Conservation (phyloP, 2,888 invertebrate genomes). For the Harpalus rufipes region DNA sequence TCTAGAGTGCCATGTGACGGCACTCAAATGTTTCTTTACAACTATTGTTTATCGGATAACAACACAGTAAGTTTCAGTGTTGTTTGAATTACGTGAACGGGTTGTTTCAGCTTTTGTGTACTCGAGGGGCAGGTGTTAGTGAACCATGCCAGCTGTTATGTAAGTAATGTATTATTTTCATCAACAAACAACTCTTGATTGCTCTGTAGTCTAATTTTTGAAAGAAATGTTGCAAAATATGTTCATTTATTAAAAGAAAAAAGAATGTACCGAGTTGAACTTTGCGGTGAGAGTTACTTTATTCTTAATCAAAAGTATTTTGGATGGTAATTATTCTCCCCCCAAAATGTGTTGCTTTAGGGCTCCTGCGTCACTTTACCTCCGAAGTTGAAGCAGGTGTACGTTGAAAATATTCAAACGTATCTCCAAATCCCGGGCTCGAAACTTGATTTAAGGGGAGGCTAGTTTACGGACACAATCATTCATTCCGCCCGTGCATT, state of each 20-base stretch:
- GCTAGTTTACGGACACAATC: conserved; percentile 73
- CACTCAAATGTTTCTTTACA: conserved; percentile 55
- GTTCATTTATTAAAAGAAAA: no score
- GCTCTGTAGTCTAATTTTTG: background rate
- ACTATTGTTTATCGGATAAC: conserved; percentile 59
- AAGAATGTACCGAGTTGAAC: no score
- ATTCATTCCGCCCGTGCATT: conserved; percentile 70
- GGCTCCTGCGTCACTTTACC: conserved; percentile 44
- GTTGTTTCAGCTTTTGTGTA: conserved; percentile 15
- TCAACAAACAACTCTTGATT: conserved; percentile 22
- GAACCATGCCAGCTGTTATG: conserved; percentile 21
- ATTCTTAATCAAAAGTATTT: no score
- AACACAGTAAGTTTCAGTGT: background rate
- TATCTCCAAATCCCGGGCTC: conserved; percentile 73
- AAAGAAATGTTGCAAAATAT: background rate
- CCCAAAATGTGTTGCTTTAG: conserved; percentile 5
- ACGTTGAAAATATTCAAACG: conserved; percentile 74
- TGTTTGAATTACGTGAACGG: conserved; percentile 34
- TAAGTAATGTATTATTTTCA: conserved; percentile 24
- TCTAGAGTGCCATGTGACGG: conserved; percentile 40
- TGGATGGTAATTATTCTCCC: no score
- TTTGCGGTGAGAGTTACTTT: no score
- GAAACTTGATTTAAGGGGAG: conserved; percentile 74
- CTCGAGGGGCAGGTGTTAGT: conserved; percentile 29
- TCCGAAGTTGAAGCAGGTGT: conserved; percentile 66